Percentiles rank a stretch among this genome's conserved stretches.
Conservation (phyloP, 2,797 vertebrate species). For the Nyctalus aviator region DNA sequence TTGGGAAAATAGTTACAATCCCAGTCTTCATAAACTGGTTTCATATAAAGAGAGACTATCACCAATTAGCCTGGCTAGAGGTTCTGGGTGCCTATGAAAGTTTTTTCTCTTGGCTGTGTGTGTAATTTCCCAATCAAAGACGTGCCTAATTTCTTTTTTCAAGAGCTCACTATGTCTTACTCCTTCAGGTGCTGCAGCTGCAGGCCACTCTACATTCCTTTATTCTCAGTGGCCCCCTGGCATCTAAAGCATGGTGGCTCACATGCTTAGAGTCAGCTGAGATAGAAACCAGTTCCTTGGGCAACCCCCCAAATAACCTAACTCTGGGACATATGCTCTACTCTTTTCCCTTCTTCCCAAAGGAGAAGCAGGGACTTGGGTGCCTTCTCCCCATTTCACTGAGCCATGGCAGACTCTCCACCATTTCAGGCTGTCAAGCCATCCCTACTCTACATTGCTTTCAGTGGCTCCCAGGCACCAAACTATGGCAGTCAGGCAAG, state of each 20-base stretch:
- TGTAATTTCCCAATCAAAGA: not conserved
- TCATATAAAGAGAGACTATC: not conserved
- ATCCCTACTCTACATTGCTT: not conserved
- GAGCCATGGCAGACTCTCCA: not conserved
- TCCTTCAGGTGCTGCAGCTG: not conserved
- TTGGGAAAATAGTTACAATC: constrained; percentile 11
- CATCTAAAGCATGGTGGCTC: not conserved
- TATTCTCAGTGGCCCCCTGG: not conserved
- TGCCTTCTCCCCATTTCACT: not conserved
- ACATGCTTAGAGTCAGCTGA: not conserved
- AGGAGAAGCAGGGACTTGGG: not conserved
- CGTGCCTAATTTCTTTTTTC: not conserved
- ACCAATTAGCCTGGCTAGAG: not conserved
- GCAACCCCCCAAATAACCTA: not conserved
- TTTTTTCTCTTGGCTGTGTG: not conserved
- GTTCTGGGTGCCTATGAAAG: not conserved
- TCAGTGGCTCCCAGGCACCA: not conserved
- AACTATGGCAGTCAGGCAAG: not conserved
- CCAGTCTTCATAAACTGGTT: not conserved
- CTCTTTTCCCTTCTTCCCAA: not conserved
- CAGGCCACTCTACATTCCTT: not conserved
- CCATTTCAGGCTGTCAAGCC: not conserved
- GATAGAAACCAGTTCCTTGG: not conserved
- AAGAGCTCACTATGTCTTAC: not conserved
- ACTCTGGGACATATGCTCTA: not conserved